Conservation (phyloP, 2,797 vertebrate species). For the Setipinna tenuifilis region DNA sequence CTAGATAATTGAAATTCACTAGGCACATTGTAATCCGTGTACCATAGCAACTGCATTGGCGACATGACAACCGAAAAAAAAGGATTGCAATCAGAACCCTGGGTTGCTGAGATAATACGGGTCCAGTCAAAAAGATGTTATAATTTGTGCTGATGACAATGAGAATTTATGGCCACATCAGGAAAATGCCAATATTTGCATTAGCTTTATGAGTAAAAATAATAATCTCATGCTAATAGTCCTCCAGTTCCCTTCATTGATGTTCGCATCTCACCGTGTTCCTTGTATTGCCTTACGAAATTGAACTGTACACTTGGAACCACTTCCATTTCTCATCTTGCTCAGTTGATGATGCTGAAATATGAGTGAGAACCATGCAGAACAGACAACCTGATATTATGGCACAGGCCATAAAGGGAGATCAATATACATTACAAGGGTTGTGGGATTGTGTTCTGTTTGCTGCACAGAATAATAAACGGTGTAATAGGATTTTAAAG, state of each 20-base stretch:
- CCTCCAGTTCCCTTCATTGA: background rate
- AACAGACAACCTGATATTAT: conserved; percentile 42
- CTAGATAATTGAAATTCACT: conserved; percentile 71
- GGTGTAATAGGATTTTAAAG: conserved; percentile 51
- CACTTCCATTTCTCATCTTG: conserved; percentile 34
- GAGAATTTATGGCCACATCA: conserved; percentile 59
- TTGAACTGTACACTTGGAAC: conserved; percentile 40
- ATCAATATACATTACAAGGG: conserved; percentile 42
- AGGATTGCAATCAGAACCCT: conserved; percentile 69
- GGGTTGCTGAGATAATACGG: conserved; percentile 66
- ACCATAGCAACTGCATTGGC: conserved; percentile 68
- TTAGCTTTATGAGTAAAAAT: conserved; percentile 44
- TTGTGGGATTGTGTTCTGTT: conserved; percentile 29
- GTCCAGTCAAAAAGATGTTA: conserved; percentile 69
- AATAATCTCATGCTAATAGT: conserved; percentile 17
- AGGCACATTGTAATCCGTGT: conserved; percentile 63
- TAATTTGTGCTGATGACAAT: conserved; percentile 52
- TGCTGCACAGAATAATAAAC: conserved; percentile 50
- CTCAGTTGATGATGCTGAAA: conserved; percentile 28
- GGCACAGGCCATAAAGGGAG: conserved; percentile 39
- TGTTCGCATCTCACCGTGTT: background rate
- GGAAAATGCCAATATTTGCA: conserved; percentile 56
- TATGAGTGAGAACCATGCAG: conserved; percentile 40
- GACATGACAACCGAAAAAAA: conserved; percentile 63
- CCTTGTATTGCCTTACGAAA: conserved; percentile 31